phyloP scores from a whole-genome alignment of 2,113 vertebrate species.

The Anthoscopus minutus region DNA sequence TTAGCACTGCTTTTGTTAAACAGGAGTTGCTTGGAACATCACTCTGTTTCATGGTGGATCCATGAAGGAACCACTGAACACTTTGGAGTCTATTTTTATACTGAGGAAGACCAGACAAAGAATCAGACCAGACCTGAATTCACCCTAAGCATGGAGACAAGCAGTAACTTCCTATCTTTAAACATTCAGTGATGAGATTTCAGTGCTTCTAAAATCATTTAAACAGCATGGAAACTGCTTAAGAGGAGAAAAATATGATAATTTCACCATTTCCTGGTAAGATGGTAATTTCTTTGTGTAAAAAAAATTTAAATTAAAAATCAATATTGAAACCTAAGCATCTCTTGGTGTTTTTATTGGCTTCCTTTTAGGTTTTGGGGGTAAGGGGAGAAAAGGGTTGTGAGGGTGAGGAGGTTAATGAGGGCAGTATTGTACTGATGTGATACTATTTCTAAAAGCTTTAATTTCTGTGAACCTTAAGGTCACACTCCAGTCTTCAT shows the following conservation, averaged over 20 bases:
- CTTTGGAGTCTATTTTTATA: neutral
- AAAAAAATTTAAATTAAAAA: neutral
- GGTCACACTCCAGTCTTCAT: neutral
- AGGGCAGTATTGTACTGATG: neutral
- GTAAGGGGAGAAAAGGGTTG: accelerated
- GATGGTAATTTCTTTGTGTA: neutral
- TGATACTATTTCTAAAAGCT: neutral
- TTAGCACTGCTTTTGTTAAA: neutral
- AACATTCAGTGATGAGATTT: neutral
- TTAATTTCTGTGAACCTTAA: neutral
- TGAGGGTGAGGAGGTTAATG: accelerated
- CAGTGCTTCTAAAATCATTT: neutral
- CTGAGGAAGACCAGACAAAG: neutral
- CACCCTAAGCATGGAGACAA: neutral
- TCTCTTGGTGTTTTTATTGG: neutral
- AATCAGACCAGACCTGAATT: neutral
- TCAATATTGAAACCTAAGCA: neutral
- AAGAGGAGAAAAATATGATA: neutral
- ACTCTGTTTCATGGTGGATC: neutral
- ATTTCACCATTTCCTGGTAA: neutral
- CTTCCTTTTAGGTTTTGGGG: neutral
- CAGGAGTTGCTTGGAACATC: neutral
- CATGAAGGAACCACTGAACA: neutral
- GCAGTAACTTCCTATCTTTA: neutral
- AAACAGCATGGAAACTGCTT: neutral